phyloP scores from a whole-genome alignment of 2,888 invertebrate species.

The Bombylius discolor region DNA sequence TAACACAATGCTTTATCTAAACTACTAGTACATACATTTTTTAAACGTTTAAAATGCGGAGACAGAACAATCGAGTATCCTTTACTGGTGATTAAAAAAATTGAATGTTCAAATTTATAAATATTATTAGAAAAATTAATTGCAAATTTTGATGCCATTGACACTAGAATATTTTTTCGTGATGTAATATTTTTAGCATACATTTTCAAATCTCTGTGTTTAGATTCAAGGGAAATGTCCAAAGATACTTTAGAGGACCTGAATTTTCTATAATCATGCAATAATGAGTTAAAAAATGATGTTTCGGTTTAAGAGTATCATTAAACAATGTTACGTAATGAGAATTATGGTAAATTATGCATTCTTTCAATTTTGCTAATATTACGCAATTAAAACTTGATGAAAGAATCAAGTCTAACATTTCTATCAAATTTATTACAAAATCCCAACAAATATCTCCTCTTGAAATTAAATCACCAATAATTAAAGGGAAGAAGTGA shows the following conservation, averaged over 20 bases:
- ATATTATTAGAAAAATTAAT: background rate
- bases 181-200: background rate
- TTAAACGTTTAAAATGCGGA: background rate
- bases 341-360: background rate
- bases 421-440: background rate
- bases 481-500: background rate
- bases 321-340: background rate
- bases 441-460: background rate
- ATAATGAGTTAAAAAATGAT: background rate
- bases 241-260: background rate
- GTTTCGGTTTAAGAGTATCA: background rate
- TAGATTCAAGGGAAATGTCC: background rate
- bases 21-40: background rate
- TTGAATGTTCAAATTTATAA: background rate
- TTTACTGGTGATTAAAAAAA: background rate
- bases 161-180: background rate
- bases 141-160: background rate
- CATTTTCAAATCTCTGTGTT: conserved; percentile 1
- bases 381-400: background rate
- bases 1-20: background rate
- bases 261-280: background rate
- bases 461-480: background rate
- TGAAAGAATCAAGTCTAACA: background rate
- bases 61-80: background rate
- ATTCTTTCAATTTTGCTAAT: background rate